Base-by-base conservation (phyloP, 2,113 vertebrate species). In the Piaya cayana region DNA sequence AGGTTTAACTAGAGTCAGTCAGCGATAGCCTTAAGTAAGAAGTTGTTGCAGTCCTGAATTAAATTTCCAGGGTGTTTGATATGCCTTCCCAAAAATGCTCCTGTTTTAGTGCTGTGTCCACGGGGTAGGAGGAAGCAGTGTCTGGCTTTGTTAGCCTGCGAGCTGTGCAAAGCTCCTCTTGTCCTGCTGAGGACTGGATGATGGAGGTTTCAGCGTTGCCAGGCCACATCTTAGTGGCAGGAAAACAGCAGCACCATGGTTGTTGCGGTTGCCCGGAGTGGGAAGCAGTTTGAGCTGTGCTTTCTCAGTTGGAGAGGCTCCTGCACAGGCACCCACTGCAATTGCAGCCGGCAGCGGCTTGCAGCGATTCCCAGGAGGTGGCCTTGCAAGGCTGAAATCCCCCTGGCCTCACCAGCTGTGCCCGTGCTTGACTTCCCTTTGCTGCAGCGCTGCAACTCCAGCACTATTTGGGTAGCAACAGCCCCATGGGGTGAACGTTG, bases 301-400 rank as follows among this genome's bases (percentile, higher is more conserved):
- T 53, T 53, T 2, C 0, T 10, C 2, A 4, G 43, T 50, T 59
- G 43, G 25, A 68, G 17, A 47, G 45, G 45, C 45, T 47, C 45
- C 45, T 47, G 45, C 45, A 19, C 19, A 19, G 45, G 45, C 19
- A 19, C 45, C 45, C 19, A 16, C 27, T 36, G 34, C 12, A 0
- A 50, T 67, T 0, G 32, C 43, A 19, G 39, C 25, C 0, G 0
- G 59, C 23, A 8, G 71, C 1, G 17, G 20, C 47, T 67, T 32
- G 50, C 81, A 59, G 59, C 0, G 7, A 13, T 72, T 86, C 92
- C 97, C 98, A 98, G 97, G 9, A 97, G 98, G 95, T 96, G 98
- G 97, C 97, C 90, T 91, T 43, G 32, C 82, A 69, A 55, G 62
- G 56, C 29, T 56, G 20, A 65, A 63, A 53, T 95, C 90, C 56